phyloP scores from a whole-genome alignment of 2,113 vertebrate species.

The Gadus chalcogrammus region DNA sequence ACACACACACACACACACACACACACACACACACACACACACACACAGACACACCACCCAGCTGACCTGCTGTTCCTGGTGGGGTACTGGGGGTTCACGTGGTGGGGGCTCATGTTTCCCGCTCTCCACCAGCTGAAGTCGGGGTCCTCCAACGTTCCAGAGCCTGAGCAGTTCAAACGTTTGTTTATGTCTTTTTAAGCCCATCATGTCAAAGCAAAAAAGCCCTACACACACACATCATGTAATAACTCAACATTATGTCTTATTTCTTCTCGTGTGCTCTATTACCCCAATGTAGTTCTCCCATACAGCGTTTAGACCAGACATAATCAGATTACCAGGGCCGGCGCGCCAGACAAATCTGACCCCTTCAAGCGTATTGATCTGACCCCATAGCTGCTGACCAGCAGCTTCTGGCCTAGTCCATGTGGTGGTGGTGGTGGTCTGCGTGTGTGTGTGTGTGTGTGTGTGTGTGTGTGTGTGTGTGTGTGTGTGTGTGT shows the following conservation, averaged over 20 bases:
- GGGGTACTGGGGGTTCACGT: slow-evolving; percentile 35
- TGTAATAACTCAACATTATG: no score
- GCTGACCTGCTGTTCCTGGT: slow-evolving; percentile 48
- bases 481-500: no score
- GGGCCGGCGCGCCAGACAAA: background rate
- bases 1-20: background rate
- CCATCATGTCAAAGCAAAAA: no score
- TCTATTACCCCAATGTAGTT: no score
- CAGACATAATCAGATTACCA: slow-evolving; percentile 70
- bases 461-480: no score
- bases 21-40: slow-evolving; percentile 13
- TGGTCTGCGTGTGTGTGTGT: no score
- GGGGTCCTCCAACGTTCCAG: slow-evolving; percentile 66
- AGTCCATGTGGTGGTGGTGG: no score
- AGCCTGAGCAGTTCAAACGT: slow-evolving; percentile 46
- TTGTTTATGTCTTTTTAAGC: no score
- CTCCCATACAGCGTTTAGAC: background rate
- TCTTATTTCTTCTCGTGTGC: no score
- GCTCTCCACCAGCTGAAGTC: slow-evolving; percentile 56
- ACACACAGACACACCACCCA: slow-evolving; percentile 7
- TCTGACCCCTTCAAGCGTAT: slow-evolving; percentile 26
- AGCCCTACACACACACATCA: no score
- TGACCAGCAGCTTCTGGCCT: no score
- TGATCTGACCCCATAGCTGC: background rate
- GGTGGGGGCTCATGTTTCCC: slow-evolving; percentile 48